phyloP scores from a whole-genome alignment of 2,888 invertebrate species.

The Hemistola chrysoprasaria region DNA sequence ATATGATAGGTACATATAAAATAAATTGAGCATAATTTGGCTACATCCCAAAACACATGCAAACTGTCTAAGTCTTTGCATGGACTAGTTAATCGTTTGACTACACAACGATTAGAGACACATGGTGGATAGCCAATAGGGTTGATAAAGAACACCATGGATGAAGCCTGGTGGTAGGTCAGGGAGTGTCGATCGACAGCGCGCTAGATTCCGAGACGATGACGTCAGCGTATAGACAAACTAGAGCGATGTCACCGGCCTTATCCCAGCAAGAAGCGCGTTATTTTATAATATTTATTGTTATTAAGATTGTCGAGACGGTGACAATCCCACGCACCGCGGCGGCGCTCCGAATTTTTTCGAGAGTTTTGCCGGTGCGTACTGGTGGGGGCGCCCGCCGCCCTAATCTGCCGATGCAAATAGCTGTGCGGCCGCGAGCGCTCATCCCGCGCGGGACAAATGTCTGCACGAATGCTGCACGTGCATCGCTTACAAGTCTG shows the following conservation, averaged over 20 bases:
- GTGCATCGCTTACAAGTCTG: slow-evolving; percentile 29
- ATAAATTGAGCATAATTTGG: slow-evolving; percentile 17
- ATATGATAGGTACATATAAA: too few species aligned
- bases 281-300: slow-evolving; percentile 77
- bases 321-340: slow-evolving; percentile 73
- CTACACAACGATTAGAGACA: slow-evolving; percentile 18
- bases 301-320: slow-evolving; percentile 77
- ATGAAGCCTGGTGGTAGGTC: slow-evolving; percentile 72
- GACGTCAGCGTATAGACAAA: slow-evolving; percentile 77
- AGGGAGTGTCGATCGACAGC: slow-evolving; percentile 61
- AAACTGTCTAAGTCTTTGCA: slow-evolving; percentile 11
- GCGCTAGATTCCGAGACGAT: slow-evolving; percentile 77
- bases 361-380: slow-evolving; percentile 37
- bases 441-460: slow-evolving; percentile 20
- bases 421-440: slow-evolving; percentile 33
- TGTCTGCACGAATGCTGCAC: slow-evolving; percentile 32
- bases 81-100: slow-evolving; percentile 12
- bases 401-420: slow-evolving; percentile 54
- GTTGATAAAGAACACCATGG: slow-evolving; percentile 29
- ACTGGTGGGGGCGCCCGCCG: slow-evolving; percentile 33
- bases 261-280: slow-evolving; percentile 70
- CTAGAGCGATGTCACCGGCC: slow-evolving; percentile 74
- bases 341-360: slow-evolving; percentile 55
- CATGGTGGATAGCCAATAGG: slow-evolving; percentile 15
- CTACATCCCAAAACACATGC: slow-evolving; percentile 25